phyloP scores from a whole-genome alignment of 2,797 vertebrate species.

The Columba guinea region DNA sequence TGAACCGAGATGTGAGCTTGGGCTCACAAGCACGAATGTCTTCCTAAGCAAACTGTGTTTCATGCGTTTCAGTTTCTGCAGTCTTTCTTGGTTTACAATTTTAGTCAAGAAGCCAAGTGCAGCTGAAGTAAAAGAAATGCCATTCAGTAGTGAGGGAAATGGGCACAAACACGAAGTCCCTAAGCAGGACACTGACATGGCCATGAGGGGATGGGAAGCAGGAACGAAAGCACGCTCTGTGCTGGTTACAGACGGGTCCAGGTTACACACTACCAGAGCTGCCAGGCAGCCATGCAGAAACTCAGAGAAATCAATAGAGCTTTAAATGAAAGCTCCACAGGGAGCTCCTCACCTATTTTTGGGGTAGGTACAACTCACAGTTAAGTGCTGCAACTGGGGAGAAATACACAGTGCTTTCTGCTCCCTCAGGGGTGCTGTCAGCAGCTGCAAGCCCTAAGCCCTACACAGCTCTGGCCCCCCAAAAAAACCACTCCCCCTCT shows the following conservation, averaged over 20 bases:
- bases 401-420: neutral
- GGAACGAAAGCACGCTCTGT: neutral
- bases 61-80: neutral
- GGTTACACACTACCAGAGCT: neutral
- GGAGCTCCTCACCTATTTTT: neutral
- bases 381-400: neutral
- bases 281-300: neutral
- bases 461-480: neutral
- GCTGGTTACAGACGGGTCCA: neutral
- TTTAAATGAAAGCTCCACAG: neutral
- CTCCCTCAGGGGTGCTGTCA: neutral
- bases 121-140: neutral
- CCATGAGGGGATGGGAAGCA: neutral
- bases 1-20: neutral
- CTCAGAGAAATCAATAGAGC: neutral
- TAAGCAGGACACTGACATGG: too few relatives aligned
- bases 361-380: neutral
- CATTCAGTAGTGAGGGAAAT: neutral
- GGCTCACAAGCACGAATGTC: neutral
- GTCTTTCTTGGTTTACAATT: neutral
- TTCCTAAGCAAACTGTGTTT: neutral
- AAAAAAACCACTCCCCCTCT: neutral
- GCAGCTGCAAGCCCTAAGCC: fast-evolving
- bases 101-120: neutral
- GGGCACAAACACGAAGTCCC: neutral